Conservation (phyloP, 2,797 vertebrate genomes). For the Acanthurus tractus region DNA sequence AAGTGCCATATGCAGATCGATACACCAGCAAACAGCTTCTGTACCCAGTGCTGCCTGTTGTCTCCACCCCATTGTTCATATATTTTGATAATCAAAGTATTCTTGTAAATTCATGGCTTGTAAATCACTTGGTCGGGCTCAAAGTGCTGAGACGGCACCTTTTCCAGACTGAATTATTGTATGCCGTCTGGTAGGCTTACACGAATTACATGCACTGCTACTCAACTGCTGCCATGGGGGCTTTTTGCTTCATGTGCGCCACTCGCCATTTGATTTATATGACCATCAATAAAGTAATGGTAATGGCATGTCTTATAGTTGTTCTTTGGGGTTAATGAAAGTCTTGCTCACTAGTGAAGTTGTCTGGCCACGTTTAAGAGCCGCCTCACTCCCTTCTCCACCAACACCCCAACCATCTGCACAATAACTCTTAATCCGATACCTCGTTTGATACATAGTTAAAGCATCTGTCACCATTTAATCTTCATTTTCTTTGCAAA, state of each 20-base stretch:
- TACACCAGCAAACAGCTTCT: slow-evolving; percentile 22
- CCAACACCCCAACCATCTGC: slow-evolving; percentile 44
- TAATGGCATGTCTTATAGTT: slow-evolving; percentile 44
- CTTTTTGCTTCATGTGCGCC: slow-evolving; percentile 36
- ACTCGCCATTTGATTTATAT: slow-evolving; percentile 61
- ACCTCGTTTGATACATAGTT: slow-evolving; percentile 47
- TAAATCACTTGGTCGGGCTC: slow-evolving; percentile 43
- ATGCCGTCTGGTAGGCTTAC: slow-evolving; percentile 35
- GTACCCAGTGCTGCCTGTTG: slow-evolving; percentile 4
- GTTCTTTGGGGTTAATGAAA: slow-evolving; percentile 74
- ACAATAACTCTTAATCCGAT: slow-evolving; percentile 49
- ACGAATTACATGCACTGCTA: slow-evolving; percentile 63
- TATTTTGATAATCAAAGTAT: slow-evolving; percentile 51
- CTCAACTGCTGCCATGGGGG: slow-evolving; percentile 51
- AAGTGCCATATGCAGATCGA: slow-evolving; percentile 41
- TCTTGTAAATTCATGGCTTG: slow-evolving; percentile 2
- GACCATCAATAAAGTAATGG: slow-evolving; percentile 53
- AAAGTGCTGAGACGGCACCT: slow-evolving; percentile 56
- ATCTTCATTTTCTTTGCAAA: slow-evolving; percentile 70
- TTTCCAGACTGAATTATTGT: slow-evolving; percentile 65
- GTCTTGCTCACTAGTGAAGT: slow-evolving; percentile 54
- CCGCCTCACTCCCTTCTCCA: slow-evolving; percentile 23
- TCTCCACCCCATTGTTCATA: slow-evolving; percentile 35
- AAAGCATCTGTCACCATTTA: slow-evolving; percentile 50
- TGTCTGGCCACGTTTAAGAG: slow-evolving; percentile 36